Base-by-base conservation (phyloP, 2,113 vertebrate genomes). In the Notarius lentiginosus region DNA sequence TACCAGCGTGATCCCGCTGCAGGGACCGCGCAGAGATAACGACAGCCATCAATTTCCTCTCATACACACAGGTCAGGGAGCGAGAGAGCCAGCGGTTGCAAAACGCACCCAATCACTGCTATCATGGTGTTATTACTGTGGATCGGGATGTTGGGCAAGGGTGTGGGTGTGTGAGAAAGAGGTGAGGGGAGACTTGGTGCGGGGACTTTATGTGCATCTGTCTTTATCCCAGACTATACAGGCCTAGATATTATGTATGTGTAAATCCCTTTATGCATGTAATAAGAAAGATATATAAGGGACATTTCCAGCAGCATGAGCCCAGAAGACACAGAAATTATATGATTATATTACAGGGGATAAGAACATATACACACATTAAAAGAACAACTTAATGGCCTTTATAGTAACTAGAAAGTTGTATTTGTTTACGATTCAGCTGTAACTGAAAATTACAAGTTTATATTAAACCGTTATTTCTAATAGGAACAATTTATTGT, bases 1-100 rank as follows among this genome's bases (percentile, higher is more conserved):
- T 17, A 60, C 34, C 58, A 24, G 73, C 60, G 27, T 79, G 84
- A 86, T 86, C 75, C 84, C 61, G 75, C 75, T 86, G 84, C 61
- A 86, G 84, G 84, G 84, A 79, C 60, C 49, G 73, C 68, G 61
- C 75, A 34, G 84, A 83, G 84, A 88, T 85, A 88, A 83, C 76
- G 73, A 89, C 70, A 65, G 75, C 72, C 82, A 83, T 83, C 77
- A 81, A 70, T 72, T 81, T 81, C 66, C 65, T 84, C 65, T 86
- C 77, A 72, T 68, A 86, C 58, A 83, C 81, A 87, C 72, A 63
- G 47, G 86, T 66, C 72, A 66, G 86, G 34, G 77, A 80, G 63
- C 63, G 60, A 85, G 75, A 79, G 58, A 88, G 77, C 70, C 70
- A 77, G 63, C 27, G 1, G 85, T 66, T 76, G 76, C 77, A 84